Conservation (phyloP, 2,797 vertebrate species). For the Moxostoma hubbsi region DNA sequence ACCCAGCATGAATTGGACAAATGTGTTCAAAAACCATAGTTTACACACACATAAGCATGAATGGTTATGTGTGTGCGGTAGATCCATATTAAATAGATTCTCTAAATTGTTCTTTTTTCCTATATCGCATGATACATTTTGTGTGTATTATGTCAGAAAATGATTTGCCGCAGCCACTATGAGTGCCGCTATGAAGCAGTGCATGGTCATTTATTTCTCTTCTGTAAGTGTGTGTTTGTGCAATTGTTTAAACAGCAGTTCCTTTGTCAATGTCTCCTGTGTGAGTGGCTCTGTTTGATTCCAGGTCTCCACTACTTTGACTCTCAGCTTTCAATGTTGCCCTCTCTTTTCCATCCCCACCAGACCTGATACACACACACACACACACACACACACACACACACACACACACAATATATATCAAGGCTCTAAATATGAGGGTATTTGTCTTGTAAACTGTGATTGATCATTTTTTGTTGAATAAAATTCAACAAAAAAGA, state of each 20-base stretch:
- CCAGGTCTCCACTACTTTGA: constrained; percentile 75
- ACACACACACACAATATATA: too few relatives aligned
- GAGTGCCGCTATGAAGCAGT: background rate
- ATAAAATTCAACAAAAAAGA: too few relatives aligned
- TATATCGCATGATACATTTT: background rate
- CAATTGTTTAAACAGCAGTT: constrained; percentile 82
- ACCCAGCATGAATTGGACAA: background rate
- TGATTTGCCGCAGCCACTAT: background rate
- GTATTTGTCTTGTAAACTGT: too few relatives aligned
- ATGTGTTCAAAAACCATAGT: too few relatives aligned
- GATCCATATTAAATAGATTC: background rate
- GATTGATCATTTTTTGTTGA: too few relatives aligned
- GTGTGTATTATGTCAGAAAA: background rate
- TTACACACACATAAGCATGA: too few relatives aligned
- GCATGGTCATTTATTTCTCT: background rate
- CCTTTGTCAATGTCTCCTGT: constrained; percentile 81
- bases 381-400: constrained; percentile 63
- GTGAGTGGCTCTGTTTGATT: constrained; percentile 75
- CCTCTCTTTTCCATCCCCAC: constrained; percentile 86
- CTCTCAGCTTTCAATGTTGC: constrained; percentile 79
- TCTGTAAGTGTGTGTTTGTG: background rate
- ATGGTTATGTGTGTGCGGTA: background rate
- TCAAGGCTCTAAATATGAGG: too few relatives aligned
- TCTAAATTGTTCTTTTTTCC: too few relatives aligned
- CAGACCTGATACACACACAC: constrained; percentile 76